These are phyloP conservation scores for Delichon dasypus DNA, from an alignment of 2,797 vertebrate genomes.

Conservation along the genomic window DNA sequence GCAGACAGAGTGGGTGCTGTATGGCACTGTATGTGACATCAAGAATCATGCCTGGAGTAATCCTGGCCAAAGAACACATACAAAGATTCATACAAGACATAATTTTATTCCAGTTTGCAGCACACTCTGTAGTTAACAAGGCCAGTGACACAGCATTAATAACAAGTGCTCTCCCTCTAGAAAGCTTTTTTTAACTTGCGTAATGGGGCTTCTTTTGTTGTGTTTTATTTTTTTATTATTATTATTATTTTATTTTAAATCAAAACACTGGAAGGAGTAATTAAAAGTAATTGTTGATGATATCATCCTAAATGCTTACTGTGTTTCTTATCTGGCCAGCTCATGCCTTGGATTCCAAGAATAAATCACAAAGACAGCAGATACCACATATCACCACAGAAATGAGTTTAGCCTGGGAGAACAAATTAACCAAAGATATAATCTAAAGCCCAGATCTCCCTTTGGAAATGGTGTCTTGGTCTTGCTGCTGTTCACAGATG, in stretches of 20 bases:
- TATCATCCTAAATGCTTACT: conserved; percentile 60
- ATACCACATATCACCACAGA: conserved; percentile 40
- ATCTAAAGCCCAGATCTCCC: conserved; percentile 15
- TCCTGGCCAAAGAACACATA: not conserved
- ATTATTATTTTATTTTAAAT: not conserved
- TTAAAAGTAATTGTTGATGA: conserved; percentile 62
- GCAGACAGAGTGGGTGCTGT: not conserved
- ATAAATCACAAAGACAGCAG: conserved; percentile 67
- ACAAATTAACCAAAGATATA: conserved; percentile 46
- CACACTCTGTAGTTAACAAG: not conserved
- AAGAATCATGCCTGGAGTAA: not conserved
- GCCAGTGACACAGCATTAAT: not conserved
- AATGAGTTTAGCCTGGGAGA: conserved; percentile 39
- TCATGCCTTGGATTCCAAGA: conserved; percentile 54
- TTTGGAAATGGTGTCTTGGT: not conserved
- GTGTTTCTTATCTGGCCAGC: conserved; percentile 52
- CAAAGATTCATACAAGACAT: not conserved
- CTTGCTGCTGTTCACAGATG: not conserved
- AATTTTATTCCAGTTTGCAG: conserved; percentile 41
- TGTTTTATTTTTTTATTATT: not conserved
- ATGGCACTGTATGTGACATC: not conserved
- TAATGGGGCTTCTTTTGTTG: not conserved
- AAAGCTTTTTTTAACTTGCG: not conserved
- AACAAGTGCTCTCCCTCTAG: not conserved
- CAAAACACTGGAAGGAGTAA: conserved; percentile 39